Evolutionary conservation across 1,140 invertebrate genomes (phyloP), one percentile per base, ranked within the genome.

Genomic region (Babylonia areolata): DNA sequence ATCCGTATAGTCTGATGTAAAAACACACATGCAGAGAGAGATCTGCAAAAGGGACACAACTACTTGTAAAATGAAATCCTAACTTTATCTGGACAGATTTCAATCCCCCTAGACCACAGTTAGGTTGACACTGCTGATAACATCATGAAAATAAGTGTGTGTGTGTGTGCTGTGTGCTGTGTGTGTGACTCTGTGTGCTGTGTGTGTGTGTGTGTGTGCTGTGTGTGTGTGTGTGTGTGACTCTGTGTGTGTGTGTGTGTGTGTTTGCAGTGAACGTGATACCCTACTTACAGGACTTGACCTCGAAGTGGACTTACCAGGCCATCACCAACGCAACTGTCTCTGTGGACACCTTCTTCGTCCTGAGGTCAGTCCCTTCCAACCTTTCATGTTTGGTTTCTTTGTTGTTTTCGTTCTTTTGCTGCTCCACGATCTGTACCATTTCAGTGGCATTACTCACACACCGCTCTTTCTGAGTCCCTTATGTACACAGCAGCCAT

Each of bases 281-380:
- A 0, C 35, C 82, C 6, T 86, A 84, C 42, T 12, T 80, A 2
- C n/a, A 73, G 28, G 23, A 77, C 35, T 31, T 85, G 17, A 84
- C 78, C 31, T 86, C 89, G 42, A 79, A 87, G 33, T 91, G 89
- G 88, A 87, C 86, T 6, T 91, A 92, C 46, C 90, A 91, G 85
- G 90, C 88, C 6, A 89, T 94, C n/a, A 12, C 87, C 83, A 98
- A 98, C 93, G 97, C 97, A 9, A 97, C 97, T 1, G 97, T 97
- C 92, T 97, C 97, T 71, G 97, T 98, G 28, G 97, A 98, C 92
- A 97, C 97, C 11, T 98, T 98, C 95, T 98, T 98, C 94, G 97
- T 97, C 0, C 85, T 93, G 39, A 91, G 91, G 91, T 92, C 51
- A 90, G 88, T 71, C 91, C 89, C 90, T 17, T 51, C n/a, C 87